phyloP scores from a whole-genome alignment of 1,140 invertebrate genomes.

The Asobara japonica region DNA sequence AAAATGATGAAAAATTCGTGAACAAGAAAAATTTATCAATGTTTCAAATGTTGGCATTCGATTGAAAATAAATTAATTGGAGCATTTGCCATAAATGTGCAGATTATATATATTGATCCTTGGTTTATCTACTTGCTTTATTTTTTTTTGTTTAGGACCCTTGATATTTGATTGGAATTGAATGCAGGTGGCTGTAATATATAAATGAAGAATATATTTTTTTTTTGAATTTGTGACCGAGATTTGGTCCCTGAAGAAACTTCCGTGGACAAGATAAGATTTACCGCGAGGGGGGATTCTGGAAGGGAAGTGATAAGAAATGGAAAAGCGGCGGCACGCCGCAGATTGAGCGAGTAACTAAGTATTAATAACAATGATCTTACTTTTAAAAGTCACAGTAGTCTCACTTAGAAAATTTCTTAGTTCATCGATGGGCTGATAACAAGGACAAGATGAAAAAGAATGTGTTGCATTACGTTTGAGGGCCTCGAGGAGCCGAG shows the following conservation, averaged over 20 bases:
- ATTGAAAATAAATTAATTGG: slow-evolving; percentile 62
- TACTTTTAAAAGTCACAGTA: no score
- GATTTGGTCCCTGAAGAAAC: no score
- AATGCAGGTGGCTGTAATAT: no score
- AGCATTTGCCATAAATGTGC: slow-evolving; percentile 46
- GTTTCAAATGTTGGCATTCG: slow-evolving; percentile 64
- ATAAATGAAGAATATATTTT: no score
- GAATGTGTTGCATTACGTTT: slow-evolving; percentile 11
- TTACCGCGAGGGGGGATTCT: no score
- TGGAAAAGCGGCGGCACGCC: no score
- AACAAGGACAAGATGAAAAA: not conserved
- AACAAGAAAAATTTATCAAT: slow-evolving; percentile 53
- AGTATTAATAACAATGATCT: no score
- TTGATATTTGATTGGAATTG: not conserved
- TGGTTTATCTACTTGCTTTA: not conserved
- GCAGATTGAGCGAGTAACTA: no score
- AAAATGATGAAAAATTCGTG: not conserved
- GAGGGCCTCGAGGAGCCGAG: slow-evolving; percentile 21
- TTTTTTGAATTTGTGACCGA: no score
- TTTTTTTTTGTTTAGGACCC: not conserved
- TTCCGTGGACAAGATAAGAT: no score
- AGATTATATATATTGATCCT: not conserved
- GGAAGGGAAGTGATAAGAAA: no score
- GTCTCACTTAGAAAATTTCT: not conserved
- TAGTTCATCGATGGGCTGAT: not conserved